Evolutionary conservation across 2,888 invertebrate species (phyloP).

Genomic region (Andrena bucephala): DNA sequence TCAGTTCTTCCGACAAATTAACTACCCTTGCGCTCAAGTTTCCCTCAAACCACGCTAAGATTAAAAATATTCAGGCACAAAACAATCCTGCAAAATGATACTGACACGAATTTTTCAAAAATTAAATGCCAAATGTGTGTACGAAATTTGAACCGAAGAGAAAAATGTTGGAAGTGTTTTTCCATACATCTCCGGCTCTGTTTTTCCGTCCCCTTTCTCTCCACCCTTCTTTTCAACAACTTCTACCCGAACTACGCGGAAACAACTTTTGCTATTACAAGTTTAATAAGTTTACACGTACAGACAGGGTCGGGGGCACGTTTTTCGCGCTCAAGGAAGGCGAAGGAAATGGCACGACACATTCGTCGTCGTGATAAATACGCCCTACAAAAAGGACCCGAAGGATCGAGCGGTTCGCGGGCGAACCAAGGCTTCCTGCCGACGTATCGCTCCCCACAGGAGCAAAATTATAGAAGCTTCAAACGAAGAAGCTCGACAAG

Average conservation of each 20-base stretch:
- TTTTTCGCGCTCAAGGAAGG: slow-evolving; percentile 32
- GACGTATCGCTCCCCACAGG: slow-evolving; percentile 34
- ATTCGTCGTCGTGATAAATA: slow-evolving; percentile 62
- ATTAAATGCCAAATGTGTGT: not conserved
- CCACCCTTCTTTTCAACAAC: slow-evolving; percentile 36
- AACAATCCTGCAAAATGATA: not conserved
- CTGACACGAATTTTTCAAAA: not conserved
- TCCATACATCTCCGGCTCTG: too few relatives aligned
- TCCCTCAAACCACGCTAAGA: not conserved
- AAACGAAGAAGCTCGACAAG: slow-evolving; percentile 30
- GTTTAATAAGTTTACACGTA: slow-evolving; percentile 83
- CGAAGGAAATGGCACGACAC: slow-evolving; percentile 45
- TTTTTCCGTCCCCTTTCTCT: not conserved
- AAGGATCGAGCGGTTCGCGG: not conserved
- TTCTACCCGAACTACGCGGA: slow-evolving; percentile 36
- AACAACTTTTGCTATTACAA: slow-evolving; percentile 83
- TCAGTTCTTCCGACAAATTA: not conserved
- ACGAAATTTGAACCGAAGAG: not conserved
- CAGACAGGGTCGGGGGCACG: slow-evolving; percentile 21
- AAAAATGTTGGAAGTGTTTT: not conserved
- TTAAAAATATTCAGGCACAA: not conserved
- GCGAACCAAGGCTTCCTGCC: slow-evolving; percentile 28
- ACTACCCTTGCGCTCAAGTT: not conserved
- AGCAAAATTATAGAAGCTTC: slow-evolving; percentile 46
- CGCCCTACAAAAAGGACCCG: slow-evolving; percentile 39